These are phyloP conservation scores for Dryas iulia DNA, from an alignment of 1,140 invertebrate species.

Conservation along the genomic window DNA sequence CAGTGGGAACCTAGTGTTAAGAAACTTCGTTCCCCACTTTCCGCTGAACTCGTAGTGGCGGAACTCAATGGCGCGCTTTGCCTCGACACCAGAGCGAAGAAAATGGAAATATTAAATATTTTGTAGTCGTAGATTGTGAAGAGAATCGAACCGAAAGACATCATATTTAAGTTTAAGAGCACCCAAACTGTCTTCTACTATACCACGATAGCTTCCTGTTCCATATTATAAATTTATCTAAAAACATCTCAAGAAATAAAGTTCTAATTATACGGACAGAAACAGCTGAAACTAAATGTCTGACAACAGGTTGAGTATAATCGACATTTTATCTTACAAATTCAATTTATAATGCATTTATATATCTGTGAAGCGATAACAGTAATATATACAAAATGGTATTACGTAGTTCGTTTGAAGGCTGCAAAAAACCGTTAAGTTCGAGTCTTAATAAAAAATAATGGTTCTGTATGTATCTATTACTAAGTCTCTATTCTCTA, in stretches of 20 bases:
- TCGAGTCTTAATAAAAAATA: background rate
- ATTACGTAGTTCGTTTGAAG: constrained; percentile 28
- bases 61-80: too few species aligned
- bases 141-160: too few species aligned
- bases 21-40: too few species aligned
- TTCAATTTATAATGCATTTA: constrained; percentile 29
- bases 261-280: background rate
- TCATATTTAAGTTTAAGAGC: too few species aligned
- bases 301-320: constrained; percentile 13
- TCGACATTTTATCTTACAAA: constrained; percentile 30
- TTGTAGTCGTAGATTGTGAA: too few species aligned
- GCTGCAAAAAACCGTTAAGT: constrained; percentile 25
- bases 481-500: too few species aligned
- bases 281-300: constrained; percentile 1
- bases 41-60: too few species aligned
- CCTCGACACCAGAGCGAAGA: too few species aligned
- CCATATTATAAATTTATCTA: background rate
- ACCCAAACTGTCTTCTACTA: too few species aligned
- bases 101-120: too few species aligned
- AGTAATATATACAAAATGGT: constrained; percentile 29
- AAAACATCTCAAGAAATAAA: constrained; percentile 1
- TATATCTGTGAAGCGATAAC: constrained; percentile 17
- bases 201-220: too few species aligned
- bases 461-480: constrained; percentile 14
- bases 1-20: too few species aligned